Evolutionary conservation across 2,797 vertebrate genomes (phyloP).

Genomic region (Bradypus variegatus): DNA sequence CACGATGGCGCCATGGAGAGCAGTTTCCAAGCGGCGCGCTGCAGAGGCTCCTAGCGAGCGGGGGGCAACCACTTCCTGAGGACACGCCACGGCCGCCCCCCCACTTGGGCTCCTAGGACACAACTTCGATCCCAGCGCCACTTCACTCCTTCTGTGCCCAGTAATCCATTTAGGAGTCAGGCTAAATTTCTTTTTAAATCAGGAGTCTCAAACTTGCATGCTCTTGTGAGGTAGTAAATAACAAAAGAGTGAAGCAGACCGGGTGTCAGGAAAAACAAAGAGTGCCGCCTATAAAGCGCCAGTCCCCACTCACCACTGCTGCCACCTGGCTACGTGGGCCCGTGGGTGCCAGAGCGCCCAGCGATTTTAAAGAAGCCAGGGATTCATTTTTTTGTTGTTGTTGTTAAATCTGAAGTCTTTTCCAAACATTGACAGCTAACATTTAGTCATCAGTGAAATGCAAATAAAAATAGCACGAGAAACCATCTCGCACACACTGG

Average conservation of each 20-base stretch:
- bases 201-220: not conserved
- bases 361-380: not conserved
- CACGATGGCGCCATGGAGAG: not conserved
- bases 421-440: not conserved
- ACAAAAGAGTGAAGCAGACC: not conserved
- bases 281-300: too few species aligned
- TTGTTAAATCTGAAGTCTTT: not conserved
- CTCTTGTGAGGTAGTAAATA: too few species aligned
- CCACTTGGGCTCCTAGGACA: not conserved
- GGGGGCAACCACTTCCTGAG: not conserved
- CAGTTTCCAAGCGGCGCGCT: not conserved
- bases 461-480: too few species aligned
- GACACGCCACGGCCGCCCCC: not conserved
- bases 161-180: not conserved
- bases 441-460: not conserved
- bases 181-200: not conserved
- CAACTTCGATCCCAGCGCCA: accelerated
- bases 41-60: not conserved
- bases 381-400: not conserved
- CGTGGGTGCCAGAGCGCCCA: too few species aligned
- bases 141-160: not conserved
- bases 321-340: not conserved
- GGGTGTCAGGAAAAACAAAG: too few species aligned
- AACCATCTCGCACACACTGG: too few species aligned
- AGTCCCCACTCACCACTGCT: not conserved